These are phyloP conservation scores for Aythya baeri DNA, from an alignment of 2,113 vertebrate genomes.

Conservation along the genomic window DNA sequence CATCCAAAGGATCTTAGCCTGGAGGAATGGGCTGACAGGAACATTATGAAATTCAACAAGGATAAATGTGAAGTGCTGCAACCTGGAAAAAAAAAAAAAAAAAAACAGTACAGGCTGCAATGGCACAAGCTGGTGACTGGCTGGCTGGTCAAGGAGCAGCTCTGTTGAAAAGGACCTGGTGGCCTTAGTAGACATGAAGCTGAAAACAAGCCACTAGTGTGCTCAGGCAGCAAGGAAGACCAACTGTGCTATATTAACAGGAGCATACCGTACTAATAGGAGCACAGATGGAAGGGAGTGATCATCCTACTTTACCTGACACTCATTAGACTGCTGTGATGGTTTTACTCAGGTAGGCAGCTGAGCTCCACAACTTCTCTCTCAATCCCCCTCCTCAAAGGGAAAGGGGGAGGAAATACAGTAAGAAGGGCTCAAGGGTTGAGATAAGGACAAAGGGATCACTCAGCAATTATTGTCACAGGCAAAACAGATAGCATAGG, in stretches of 20 bases:
- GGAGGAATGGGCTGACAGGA: neutral
- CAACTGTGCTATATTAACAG: neutral
- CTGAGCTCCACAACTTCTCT: too few species aligned
- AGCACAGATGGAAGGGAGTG: neutral
- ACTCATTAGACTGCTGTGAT: neutral
- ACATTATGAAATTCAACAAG: neutral
- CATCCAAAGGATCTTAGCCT: neutral
- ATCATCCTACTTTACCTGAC: neutral
- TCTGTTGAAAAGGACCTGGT: neutral
- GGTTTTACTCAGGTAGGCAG: too few species aligned
- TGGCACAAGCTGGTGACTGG: fast-evolving
- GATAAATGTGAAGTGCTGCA: neutral
- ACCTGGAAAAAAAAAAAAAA: neutral
- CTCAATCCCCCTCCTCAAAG: too few species aligned
- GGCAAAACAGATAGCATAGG: too few species aligned
- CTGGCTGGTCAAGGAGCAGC: neutral
- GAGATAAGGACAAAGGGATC: too few species aligned
- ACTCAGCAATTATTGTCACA: too few species aligned
- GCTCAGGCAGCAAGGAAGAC: neutral
- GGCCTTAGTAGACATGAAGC: neutral
- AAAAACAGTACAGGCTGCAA: neutral
- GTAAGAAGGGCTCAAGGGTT: too few species aligned
- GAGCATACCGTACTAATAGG: neutral
- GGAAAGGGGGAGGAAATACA: too few species aligned
- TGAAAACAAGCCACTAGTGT: neutral